These are phyloP conservation scores for Salvator merianae DNA, from an alignment of 2,113 vertebrate species.

Conservation along the genomic window DNA sequence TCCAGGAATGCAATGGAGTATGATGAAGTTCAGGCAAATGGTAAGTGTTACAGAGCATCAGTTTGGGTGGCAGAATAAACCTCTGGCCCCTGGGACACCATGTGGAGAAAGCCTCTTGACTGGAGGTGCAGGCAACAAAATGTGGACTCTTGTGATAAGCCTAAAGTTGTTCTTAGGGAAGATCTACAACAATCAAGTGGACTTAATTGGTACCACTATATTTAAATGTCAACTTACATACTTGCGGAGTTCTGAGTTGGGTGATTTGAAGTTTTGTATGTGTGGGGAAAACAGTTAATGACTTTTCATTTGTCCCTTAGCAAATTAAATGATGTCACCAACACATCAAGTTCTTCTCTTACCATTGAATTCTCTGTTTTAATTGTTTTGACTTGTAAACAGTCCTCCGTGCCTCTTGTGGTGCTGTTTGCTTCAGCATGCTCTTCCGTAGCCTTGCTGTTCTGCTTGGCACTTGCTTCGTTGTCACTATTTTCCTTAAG, in stretches of 20 bases:
- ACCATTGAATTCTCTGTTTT: slow-evolving; percentile 95
- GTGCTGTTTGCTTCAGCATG: slow-evolving; percentile 82
- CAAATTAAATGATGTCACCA: fast-evolving
- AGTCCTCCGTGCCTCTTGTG: slow-evolving; percentile 82
- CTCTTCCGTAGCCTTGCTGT: slow-evolving; percentile 73
- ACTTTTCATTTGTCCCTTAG: slow-evolving; percentile 9
- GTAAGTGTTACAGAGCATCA: too few relatives aligned
- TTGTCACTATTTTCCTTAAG: slow-evolving; percentile 88
- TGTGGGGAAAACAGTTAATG: slow-evolving; percentile 23
- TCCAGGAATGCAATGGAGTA: too few relatives aligned
- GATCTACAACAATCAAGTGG: too few relatives aligned
- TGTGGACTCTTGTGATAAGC: too few relatives aligned
- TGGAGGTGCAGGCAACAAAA: too few relatives aligned
- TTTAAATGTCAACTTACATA: too few relatives aligned
- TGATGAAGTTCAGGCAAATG: too few relatives aligned
- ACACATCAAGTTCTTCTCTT: slow-evolving; percentile 65
- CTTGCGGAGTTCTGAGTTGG: background rate
- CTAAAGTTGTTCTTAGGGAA: too few relatives aligned
- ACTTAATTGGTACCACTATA: too few relatives aligned
- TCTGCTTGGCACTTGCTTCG: slow-evolving; percentile 80
- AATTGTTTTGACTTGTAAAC: slow-evolving; percentile 87
- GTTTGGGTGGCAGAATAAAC: too few relatives aligned
- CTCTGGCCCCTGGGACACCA: too few relatives aligned
- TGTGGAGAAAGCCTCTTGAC: too few relatives aligned
- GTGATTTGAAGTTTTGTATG: slow-evolving; percentile 11